phyloP scores from a whole-genome alignment of 1,140 invertebrate genomes.

The Melitaea cinxia region DNA sequence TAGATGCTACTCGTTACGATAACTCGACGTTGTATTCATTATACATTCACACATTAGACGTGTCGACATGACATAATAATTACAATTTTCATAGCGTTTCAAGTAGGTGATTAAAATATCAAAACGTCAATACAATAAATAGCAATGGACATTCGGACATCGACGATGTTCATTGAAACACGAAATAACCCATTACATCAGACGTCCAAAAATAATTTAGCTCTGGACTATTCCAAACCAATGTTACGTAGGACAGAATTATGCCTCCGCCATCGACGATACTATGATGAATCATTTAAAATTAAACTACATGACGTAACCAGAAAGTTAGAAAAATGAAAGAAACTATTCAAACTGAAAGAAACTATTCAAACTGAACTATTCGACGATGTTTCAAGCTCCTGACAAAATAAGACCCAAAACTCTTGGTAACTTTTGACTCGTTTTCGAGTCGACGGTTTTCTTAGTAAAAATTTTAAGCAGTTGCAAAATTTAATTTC shows the following conservation, averaged over 20 bases:
- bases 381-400: not conserved
- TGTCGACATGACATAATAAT: too few relatives aligned
- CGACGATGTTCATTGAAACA: constrained; percentile 8
- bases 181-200: constrained; percentile 35
- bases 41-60: too few relatives aligned
- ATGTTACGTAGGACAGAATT: constrained; percentile 24
- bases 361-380: not conserved
- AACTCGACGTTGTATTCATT: too few relatives aligned
- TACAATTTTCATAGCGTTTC: too few relatives aligned
- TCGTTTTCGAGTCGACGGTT: not conserved
- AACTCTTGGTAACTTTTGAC: not conserved
- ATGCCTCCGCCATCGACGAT: constrained; percentile 7
- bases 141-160: not conserved
- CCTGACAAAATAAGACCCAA: not conserved
- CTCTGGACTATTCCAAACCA: constrained; percentile 29
- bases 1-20: too few relatives aligned
- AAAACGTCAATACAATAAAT: not conserved
- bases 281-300: constrained; percentile 20
- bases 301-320: constrained; percentile 4
- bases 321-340: not conserved
- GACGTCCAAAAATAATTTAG: constrained; percentile 29
- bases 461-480: not conserved
- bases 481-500: not conserved
- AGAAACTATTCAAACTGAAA: not conserved
- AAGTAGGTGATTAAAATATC: not conserved